Base-by-base conservation (phyloP, 1,140 invertebrate genomes). In the Copidosoma floridanum region DNA sequence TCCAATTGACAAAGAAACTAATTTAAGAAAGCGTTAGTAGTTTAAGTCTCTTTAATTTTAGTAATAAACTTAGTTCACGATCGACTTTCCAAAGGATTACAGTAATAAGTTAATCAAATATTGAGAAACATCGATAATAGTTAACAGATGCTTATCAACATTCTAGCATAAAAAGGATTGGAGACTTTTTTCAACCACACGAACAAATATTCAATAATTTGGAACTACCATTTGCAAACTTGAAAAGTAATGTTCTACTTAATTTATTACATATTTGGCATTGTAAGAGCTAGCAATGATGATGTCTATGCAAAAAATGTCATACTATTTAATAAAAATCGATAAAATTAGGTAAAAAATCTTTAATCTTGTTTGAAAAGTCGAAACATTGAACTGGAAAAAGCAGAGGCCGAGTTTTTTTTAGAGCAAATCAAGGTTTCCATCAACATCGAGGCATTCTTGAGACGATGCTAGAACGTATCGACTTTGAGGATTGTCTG, bases 381-480 rank as follows among this genome's bases (percentile, higher is more conserved):
- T 60, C 43, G 50, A 53, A 48, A 60, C n/a, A 53, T 53, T 21
- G 43, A 60, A 54, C 48, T 26, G 41, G 21, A 53, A 59, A 59
- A 58, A 44, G 21, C 40, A 24, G 27, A 59, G 48, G 50, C 50
- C 50, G 48, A 59, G 18, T 52, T 52, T 53, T n/a, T n/a, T n/a
- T 35, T 23, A 23, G 21, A 46, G 48, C 38, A 41, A 59, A 59
- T 59, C 21, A 61, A 61, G 58, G 51, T 54, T 61, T 54, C 41
- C 43, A 53, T 61, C 16, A 48, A 54, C 41, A 61, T 53, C 58
- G 50, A 61, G 51, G 43, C 58, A 61, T 61, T 54, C 58, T 61
- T 61, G 23, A 46, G 58, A 61, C 58, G 58, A 61, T 61, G 51
- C 58, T 61, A 61, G 51, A 61, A 61, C 58, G 58, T 54, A 61